A percentile compares a stretch with the other conserved stretches of the same genome.
Conservation (phyloP, 2,888 invertebrate species). For the Zelleria hepariella region DNA sequence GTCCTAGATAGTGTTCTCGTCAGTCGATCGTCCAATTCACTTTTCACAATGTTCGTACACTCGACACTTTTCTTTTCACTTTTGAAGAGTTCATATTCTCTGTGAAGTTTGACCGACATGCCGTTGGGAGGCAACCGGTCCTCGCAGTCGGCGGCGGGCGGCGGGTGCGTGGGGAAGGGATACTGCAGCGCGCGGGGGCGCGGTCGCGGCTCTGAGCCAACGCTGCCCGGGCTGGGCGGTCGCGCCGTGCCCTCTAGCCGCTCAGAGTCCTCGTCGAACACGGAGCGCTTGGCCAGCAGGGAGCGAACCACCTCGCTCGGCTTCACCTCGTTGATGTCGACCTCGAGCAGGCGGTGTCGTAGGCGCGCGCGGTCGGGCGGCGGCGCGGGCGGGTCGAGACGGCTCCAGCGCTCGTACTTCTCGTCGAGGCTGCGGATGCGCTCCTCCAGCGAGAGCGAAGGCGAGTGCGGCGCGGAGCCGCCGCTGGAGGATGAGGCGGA, state of each 20-base stretch:
- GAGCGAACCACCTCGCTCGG: constrained; percentile 96
- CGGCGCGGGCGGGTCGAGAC: constrained; percentile 73
- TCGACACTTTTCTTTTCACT: constrained; percentile 1
- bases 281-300: constrained; percentile 90
- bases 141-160: constrained; percentile 8
- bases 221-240: constrained; percentile 76
- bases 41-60: neutral
- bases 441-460: constrained; percentile 83
- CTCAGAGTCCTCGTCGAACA: constrained; percentile 96
- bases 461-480: constrained; percentile 80
- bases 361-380: constrained; percentile 73
- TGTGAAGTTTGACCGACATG: neutral
- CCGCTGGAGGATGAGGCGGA: constrained; percentile 83
- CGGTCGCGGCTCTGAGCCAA: constrained; percentile 35
- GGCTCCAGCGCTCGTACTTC: constrained; percentile 92
- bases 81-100: neutral
- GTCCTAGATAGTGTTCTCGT: neutral
- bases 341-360: constrained; percentile 81
- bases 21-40: neutral
- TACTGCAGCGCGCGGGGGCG: constrained; percentile 76
- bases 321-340: constrained; percentile 85
- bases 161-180: constrained; percentile 41
- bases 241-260: constrained; percentile 90
- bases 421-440: constrained; percentile 93
- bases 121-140: constrained; percentile 5